Base-by-base conservation (phyloP, 2,888 invertebrate species). In the Nysson spinosus region DNA sequence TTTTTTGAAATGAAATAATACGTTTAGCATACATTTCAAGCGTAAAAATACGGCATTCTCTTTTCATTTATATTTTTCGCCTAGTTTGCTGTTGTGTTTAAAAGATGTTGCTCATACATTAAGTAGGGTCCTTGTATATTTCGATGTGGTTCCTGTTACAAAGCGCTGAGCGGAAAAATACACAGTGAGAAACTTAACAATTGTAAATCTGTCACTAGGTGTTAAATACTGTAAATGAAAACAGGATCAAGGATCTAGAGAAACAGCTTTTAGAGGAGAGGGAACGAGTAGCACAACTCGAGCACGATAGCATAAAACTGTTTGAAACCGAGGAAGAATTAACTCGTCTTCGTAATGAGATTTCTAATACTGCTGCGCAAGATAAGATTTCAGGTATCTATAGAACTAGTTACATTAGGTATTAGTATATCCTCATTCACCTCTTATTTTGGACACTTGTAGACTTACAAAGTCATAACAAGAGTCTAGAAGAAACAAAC, bases 321-420 rank as follows among this genome's bases (percentile, higher is more conserved):
- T 91, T 91, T n/a, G 93, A 93, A 86, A 88, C 91, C 35, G 91
- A 92, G 58, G 92, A 93, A 79, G 90, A 90, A 63, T 88, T 93
- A 69, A 89, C 91, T 0, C 90, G 90, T 79, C 89, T 91, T 40
- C 91, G 91, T 69, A 87, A 87, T 73, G 90, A 91, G 73, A 79
- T 89, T 26, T 89, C 89, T 72, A 86, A 85, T 64, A 88, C 88
- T 14, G 47, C 63, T 2, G 55, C 50, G 46, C 65, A 63, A 22
- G 75, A 71, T 6, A 76, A 76, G 19, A 62, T 39, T n/a, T n/a
- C n/a, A n/a, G n/a, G n/a, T n/a, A n/a, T n/a, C n/a, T n/a, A n/a
- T n/a, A n/a, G n/a, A n/a, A n/a, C n/a, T n/a, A n/a, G n/a, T n/a
- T n/a, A n/a, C n/a, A n/a, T n/a, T n/a, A n/a, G n/a, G n/a, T n/a